Percentiles rank a stretch among this genome's conserved stretches.
Evolutionary conservation across 2,888 invertebrate species (phyloP).

Genomic region (Acanthopleura granulata): DNA sequence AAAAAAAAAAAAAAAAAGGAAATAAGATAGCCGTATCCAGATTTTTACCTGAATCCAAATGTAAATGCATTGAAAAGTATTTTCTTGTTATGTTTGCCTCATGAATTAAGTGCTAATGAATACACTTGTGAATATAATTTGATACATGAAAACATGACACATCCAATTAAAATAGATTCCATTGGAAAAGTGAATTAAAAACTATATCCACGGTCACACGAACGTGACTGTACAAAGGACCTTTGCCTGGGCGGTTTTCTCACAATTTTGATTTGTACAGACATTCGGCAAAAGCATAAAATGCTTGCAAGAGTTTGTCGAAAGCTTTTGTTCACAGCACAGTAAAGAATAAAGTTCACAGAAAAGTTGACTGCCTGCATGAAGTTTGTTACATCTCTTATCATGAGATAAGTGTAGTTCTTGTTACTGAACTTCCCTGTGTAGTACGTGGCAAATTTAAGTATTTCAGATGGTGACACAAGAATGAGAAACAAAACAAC

Average conservation of each 20-base stretch:
- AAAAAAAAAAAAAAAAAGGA: too few species aligned
- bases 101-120: too few species aligned
- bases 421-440: slow-evolving; percentile 22
- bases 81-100: too few species aligned
- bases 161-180: too few species aligned
- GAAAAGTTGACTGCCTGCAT: slow-evolving; percentile 64
- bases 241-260: not conserved
- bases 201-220: too few species aligned
- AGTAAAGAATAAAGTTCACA: slow-evolving; percentile 91
- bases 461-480: slow-evolving; percentile 64
- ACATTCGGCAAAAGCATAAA: slow-evolving; percentile 41
- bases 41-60: too few species aligned
- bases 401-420: slow-evolving; percentile 26
- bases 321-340: slow-evolving; percentile 94
- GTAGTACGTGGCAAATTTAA: slow-evolving; percentile 54
- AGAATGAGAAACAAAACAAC: slow-evolving; percentile 63
- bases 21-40: too few species aligned
- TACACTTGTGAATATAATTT: too few species aligned
- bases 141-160: too few species aligned
- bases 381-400: slow-evolving; percentile 54
- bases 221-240: not conserved
- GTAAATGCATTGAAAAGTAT: too few species aligned
- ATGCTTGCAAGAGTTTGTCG: slow-evolving; percentile 71
- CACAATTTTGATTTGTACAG: slow-evolving; percentile 2
- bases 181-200: too few species aligned